Evolutionary conservation across 1,140 invertebrate genomes (phyloP).

Genomic region (Ceratitis capitata): DNA sequence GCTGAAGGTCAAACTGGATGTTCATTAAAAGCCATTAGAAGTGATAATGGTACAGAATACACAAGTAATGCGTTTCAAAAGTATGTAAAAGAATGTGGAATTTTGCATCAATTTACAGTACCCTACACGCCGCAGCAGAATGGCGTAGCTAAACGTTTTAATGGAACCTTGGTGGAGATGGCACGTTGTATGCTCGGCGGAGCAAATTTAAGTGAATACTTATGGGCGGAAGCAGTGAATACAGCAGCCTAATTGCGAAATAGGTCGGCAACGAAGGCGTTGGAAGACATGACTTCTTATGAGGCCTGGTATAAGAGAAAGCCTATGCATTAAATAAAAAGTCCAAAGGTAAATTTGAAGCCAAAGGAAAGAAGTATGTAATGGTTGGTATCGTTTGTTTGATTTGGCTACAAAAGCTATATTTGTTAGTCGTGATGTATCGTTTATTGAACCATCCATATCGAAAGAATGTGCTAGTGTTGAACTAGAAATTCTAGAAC

Average conservation of each 20-base stretch:
- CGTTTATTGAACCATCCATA: conserved; percentile 58
- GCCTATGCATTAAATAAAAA: neutral
- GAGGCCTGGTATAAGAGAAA: neutral
- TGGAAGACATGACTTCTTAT: neutral
- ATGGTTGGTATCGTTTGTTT: conserved; percentile 66
- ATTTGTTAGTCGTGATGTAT: conserved; percentile 53
- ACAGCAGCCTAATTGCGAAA: conserved; percentile 1
- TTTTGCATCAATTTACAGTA: neutral
- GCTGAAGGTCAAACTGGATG: conserved; percentile 51
- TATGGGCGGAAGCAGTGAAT: neutral
- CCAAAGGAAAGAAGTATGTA: conserved; percentile 46
- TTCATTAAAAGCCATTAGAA: conserved; percentile 47
- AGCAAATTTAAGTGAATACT: neutral
- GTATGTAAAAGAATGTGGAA: conserved; percentile 24
- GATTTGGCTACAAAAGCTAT: conserved; percentile 52
- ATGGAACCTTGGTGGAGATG: conserved; percentile 40
- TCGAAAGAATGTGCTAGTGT: too few species aligned
- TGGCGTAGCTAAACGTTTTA: conserved; percentile 37
- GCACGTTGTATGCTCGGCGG: neutral
- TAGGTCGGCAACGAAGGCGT: conserved; percentile 11
- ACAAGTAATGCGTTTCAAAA: conserved; percentile 18
- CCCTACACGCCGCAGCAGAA: conserved; percentile 39
- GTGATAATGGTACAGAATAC: conserved; percentile 41
- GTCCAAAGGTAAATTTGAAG: neutral
- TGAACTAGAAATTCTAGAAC: conserved; percentile 17